Evolutionary conservation across 2,888 invertebrate genomes (phyloP), one percentile per base, ranked within the genome.

Genomic region (Aricia artaxerxes): DNA sequence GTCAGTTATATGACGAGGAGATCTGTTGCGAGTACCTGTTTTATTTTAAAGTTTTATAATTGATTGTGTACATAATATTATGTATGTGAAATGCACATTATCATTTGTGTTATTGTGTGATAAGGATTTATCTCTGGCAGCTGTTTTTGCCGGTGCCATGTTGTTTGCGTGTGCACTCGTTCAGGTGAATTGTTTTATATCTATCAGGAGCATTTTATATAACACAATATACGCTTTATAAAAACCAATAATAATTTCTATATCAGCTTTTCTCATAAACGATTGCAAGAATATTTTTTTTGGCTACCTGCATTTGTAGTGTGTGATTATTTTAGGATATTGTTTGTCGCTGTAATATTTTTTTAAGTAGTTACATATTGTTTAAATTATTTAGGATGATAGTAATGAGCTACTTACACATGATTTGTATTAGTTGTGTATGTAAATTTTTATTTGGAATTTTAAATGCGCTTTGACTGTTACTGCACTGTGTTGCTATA

Each of bases 391-490:
- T 69, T 69, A 69, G 35, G 69, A 69, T 38, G 35, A 38, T 35
- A 69, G 69, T 69, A 69, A 69, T 16, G 69, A 35, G 69, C 69
- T 69, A 69, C 69, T 69, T 69, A 69, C 69, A 69, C 13, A 16
- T 35, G 69, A 38, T 69, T 35, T 69, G 13, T 69, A 5, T 69
- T 35, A 69, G 13, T 69, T 13, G 35, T 69, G 69, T 69, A 69
- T 35, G 35, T 35, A 38, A 1, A 31, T 24, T 31, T 64, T 31
- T 24, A 13, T 38, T 38, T 38, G 69, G 13, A 69, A 35, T 69
- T 38, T 69, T 0, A 24, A 24, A 38, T 69, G 16, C 35, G 69
- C 69, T 69, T 69, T 69, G 5, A 69, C 6, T 69, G 69, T 69
- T 69, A 69, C 69, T 35, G 16, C 35, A 69, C 35, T 35, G 69